These are phyloP conservation scores for Sycobia sp. DNA, from an alignment of 1,140 invertebrate species.

Conservation along the genomic window DNA sequence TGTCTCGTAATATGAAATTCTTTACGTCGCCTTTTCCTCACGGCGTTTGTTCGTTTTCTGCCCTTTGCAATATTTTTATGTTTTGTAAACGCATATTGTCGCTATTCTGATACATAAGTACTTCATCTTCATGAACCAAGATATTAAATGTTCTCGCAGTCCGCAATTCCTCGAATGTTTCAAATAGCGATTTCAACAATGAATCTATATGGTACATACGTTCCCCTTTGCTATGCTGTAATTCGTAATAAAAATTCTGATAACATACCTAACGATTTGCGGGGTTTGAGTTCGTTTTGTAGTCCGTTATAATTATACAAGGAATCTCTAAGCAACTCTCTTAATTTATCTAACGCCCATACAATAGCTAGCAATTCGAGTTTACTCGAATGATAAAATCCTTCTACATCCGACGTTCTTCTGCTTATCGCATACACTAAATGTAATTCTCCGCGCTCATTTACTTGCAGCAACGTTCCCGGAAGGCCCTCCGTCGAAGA, in stretches of 20 bases:
- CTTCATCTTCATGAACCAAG: conserved; percentile 19
- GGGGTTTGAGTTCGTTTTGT: conserved; percentile 33
- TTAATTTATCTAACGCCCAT: conserved; percentile 28
- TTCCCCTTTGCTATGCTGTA: conserved; percentile 14
- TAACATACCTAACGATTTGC: conserved; percentile 16
- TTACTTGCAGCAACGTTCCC: conserved; percentile 33
- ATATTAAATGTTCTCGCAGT: not conserved
- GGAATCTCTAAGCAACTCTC: conserved; percentile 33
- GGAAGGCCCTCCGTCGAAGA: conserved; percentile 30
- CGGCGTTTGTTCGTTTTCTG: not conserved
- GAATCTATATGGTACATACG: conserved; percentile 33
- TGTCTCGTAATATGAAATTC: not conserved
- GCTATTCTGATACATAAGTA: conserved; percentile 21
- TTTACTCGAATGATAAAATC: conserved; percentile 39
- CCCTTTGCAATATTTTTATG: conserved; percentile 12
- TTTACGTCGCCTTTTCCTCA: conserved; percentile 12
- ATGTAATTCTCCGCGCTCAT: conserved; percentile 12
- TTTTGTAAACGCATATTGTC: conserved; percentile 11
- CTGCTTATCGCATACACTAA: conserved; percentile 34
- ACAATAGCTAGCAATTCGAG: conserved; percentile 41
- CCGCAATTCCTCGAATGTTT: conserved; percentile 10
- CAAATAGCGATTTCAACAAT: not conserved
- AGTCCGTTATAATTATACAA: conserved; percentile 34
- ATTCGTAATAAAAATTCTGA: conserved; percentile 20
- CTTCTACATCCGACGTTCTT: conserved; percentile 32